A percentile compares a stretch with the other conserved stretches of the same genome.
These are phyloP conservation scores for Caenorhabditis japonica DNA, from an alignment of 2,888 invertebrate species.

Conservation along the genomic window DNA sequence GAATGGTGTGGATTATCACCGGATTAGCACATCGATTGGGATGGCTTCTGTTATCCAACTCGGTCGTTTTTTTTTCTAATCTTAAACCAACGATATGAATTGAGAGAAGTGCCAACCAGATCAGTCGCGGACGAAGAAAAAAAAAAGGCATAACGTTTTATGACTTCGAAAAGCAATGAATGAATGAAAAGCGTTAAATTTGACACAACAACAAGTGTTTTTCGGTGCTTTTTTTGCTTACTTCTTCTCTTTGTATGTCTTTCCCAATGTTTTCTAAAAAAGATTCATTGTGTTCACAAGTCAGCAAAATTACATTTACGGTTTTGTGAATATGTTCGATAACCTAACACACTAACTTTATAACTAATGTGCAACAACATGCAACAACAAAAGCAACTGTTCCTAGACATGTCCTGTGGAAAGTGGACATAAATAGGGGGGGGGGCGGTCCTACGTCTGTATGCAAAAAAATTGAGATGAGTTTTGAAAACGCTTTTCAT, in stretches of 20 bases:
- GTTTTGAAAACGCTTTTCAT: too few relatives aligned
- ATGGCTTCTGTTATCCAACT: neutral
- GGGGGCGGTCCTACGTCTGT: neutral
- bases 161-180: conserved; percentile 26
- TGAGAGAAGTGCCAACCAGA: neutral
- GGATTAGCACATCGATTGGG: conserved; percentile 41
- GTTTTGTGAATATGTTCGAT: conserved; percentile 12
- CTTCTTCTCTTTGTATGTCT: neutral
- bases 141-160: conserved; percentile 12
- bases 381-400: neutral
- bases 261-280: neutral
- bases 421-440: neutral
- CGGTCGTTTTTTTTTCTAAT: too few relatives aligned
- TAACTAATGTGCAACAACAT: neutral
- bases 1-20: conserved; percentile 27
- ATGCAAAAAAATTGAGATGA: neutral
- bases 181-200: conserved; percentile 18
- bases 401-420: too few relatives aligned
- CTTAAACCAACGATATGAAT: conserved; percentile 5
- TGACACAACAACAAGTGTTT: conserved; percentile 21
- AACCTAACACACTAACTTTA: neutral
- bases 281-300: conserved; percentile 17
- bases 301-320: conserved; percentile 33
- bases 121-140: neutral
- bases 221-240: conserved; percentile 3